phyloP scores from a whole-genome alignment of 2,888 invertebrate genomes.

The Unio delphinus region DNA sequence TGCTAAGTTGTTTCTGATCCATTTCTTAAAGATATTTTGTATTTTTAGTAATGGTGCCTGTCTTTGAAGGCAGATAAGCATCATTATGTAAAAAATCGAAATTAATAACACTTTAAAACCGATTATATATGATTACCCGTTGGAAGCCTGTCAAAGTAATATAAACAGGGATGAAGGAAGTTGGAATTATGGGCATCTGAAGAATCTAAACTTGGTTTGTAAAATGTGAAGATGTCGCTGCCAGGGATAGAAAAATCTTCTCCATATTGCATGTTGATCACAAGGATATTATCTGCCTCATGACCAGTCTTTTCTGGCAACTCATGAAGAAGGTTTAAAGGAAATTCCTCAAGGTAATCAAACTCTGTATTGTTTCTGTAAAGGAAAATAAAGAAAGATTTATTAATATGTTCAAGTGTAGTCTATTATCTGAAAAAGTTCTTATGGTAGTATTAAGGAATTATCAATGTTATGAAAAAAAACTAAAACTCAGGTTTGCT shows the following conservation, averaged over 20 bases:
- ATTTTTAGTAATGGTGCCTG: too few species aligned
- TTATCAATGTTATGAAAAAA: too few species aligned
- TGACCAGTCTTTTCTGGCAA: conserved; percentile 66
- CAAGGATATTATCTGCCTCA: conserved; percentile 56
- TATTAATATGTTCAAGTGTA: too few species aligned
- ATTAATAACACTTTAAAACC: background rate
- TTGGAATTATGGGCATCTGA: conserved; percentile 71
- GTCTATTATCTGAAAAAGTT: too few species aligned
- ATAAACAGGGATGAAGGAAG: conserved; percentile 73
- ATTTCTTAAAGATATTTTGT: too few species aligned
- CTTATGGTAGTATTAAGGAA: too few species aligned
- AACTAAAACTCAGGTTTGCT: too few species aligned
- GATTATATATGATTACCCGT: conserved; percentile 58
- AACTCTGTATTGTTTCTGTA: conserved; percentile 20
- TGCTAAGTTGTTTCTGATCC: too few species aligned
- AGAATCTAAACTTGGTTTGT: conserved; percentile 70
- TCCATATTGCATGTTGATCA: conserved; percentile 71
- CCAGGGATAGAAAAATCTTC: conserved; percentile 70
- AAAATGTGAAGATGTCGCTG: conserved; percentile 70
- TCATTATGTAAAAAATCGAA: too few species aligned
- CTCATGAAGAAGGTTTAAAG: conserved; percentile 67
- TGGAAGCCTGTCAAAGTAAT: conserved; percentile 70
- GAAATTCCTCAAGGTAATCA: conserved; percentile 70
- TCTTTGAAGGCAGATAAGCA: too few species aligned
- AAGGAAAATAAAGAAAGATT: too few species aligned